Base-by-base conservation (phyloP, 2,797 vertebrate genomes). In the Anabas testudineus region DNA sequence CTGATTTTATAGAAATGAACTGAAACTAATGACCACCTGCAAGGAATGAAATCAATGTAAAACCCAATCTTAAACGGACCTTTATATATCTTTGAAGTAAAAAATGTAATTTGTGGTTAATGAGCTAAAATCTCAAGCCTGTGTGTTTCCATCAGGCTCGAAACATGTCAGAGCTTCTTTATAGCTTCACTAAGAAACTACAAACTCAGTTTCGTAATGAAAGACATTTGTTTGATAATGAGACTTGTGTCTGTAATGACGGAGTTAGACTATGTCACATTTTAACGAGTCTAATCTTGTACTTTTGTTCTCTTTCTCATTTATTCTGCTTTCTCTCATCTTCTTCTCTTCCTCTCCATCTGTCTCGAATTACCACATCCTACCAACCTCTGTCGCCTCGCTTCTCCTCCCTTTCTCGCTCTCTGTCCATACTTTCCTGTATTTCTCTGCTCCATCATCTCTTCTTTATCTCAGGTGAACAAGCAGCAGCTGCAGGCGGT, bases 401-500 rank as follows among this genome's bases (percentile, higher is more conserved):
- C 32, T 13, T 66, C 26, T 53, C 59, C 3, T 5, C 22, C 32
- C 9, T 46, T 13, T 65, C 30, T 76, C 14, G 7, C 39, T 39
- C 2, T 18, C 39, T 42, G 1, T 18, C 7, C 12, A 4, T 2
- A 13, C 15, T 42, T n/a, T 15, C 4, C 37, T 15, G 12, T 39
- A 14, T 14, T 37, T 5, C 18, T 41, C 7, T 34, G 34, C 34
- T 34, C 34, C 34, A 34, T 12, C 34, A 34, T 34, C 8, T 34
- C 18, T n/a, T 10, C 7, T 19, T 43, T 4, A 39, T 43, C 53
- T 47, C 74, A 99, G 98, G 95, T 99, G 78, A 98, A 98, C 87
- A 99, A 97, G 86, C 97, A 97, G 81, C 98, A 99, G 78, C 85
- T 99, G 26, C 97, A 97, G 91, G 89, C 92, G 0, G 89, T 97